Evolutionary conservation across 2,797 vertebrate species (phyloP), one percentile per base, ranked within the genome.

Genomic region (Sebastes hubbsi): DNA sequence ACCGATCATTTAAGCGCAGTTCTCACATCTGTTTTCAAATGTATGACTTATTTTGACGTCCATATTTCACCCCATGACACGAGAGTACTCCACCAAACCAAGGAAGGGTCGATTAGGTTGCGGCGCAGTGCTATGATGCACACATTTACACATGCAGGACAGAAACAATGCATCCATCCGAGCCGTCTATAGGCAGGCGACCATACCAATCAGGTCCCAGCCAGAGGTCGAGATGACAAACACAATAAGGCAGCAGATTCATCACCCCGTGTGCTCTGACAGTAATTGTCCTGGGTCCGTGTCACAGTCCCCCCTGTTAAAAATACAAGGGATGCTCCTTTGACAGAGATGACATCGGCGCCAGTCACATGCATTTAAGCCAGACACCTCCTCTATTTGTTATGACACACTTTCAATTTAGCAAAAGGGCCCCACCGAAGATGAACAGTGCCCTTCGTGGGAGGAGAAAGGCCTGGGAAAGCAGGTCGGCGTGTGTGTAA

Each of bases 371-470:
- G 77, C 83, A 56, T 94, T 94, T 94, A 93, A 93, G 82, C 81
- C 84, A 42, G 91, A 92, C 91, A 86, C 87, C 85, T 85, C 89
- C 81, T 81, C 85, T 62, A 93, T 93, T 91, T 91, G 92, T 92
- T 92, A 90, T 94, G 92, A 92, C 92, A 92, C 89, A 89, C 89
- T 94, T 94, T 94, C 90, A 93, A 92, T 95, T 95, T 93, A 80
- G 83, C 83, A 83, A 88, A 75, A 82, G 77, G 87, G 74, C 79
- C 81, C 85, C 72, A 10, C 12, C 1, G 65, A 87, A 89, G 84
- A 91, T 88, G 87, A 93, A 77, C 72, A 42, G 85, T 67, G 79
- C 62, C 63, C 81, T 66, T n/a, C 2, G 71, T 81, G 75, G 72
- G 83, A 82, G 68, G 81, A 80, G 71, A 82, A 38, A 27, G 68